Evolutionary conservation across 2,113 vertebrate genomes (phyloP), one percentile per base, ranked within the genome.

Genomic region (Anguilla rostrata): DNA sequence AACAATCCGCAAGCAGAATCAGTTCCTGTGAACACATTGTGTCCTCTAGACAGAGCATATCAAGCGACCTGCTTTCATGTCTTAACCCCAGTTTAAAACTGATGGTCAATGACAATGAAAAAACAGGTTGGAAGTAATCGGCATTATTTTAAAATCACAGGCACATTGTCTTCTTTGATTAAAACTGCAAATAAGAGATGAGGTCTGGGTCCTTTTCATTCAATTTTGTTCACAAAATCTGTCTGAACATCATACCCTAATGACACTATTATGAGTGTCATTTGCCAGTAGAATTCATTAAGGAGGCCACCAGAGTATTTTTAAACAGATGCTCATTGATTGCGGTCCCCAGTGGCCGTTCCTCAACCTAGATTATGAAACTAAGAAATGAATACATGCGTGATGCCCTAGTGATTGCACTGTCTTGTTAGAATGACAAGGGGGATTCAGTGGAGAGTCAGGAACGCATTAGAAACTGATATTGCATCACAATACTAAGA

Each of bases 111-210:
- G 39, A 83, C 43, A 34, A 5, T n/a, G 79, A 53, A 34, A 26
- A 7, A 29, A 46, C 80, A 57, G 46, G 5, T n/a, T 63, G 3
- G 8, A 78, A 15, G 85, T 86, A 57, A 49, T 57, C 18, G 29
- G 22, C 71, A 26, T 43, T 63, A 86, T 88, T 84, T 90, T 89
- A 0, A 4, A 86, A 89, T 92, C 86, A 91, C 88, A 84, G 83
- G 80, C 82, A 85, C 90, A 92, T 92, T 92, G 85, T 92, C 89
- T 91, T 88, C 87, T 83, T 78, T 93, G 89, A 92, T 93, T 90
- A 92, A 93, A 89, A 85, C 82, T 87, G 89, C 93, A 88, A 93
- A 93, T 94, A 92, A 93, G 87, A 93, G 91, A 90, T 93, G 60
- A 91, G 91, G 88, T 90, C 86, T 53, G 87, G 20, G 53, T 39